Percentiles rank a stretch among this genome's conserved stretches.
Evolutionary conservation across 2,797 vertebrate species (phyloP).

Genomic region (Cirrhinus molitorella): DNA sequence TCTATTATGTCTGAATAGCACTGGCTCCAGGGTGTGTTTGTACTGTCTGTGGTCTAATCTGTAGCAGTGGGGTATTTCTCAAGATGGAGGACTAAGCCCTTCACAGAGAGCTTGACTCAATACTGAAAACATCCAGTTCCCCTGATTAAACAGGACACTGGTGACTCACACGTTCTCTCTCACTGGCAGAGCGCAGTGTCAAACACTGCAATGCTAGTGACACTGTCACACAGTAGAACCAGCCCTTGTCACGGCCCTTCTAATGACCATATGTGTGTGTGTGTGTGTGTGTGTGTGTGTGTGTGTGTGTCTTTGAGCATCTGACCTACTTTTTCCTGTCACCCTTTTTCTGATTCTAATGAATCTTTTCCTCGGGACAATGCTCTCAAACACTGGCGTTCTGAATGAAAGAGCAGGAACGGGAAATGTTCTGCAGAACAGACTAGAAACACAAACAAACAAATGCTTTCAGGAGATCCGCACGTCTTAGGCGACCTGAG

Average conservation of each 20-base stretch:
- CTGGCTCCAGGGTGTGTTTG: neutral
- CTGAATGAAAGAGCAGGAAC: conserved; percentile 42
- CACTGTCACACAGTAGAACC: conserved; percentile 46
- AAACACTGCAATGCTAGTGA: conserved; percentile 43
- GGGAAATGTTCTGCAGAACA: conserved; percentile 24
- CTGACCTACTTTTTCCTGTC: conserved; percentile 60
- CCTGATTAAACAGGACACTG: conserved; percentile 45
- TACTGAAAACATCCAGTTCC: conserved; percentile 48
- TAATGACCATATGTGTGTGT: conserved; percentile 36
- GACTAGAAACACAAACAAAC: conserved; percentile 41
- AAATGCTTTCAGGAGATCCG: conserved; percentile 13
- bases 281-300: conserved; percentile 7
- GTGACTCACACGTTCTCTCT: conserved; percentile 38
- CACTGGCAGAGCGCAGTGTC: conserved; percentile 25
- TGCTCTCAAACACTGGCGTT: conserved; percentile 34
- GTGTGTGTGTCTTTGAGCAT: conserved; percentile 41
- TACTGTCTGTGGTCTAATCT: conserved; percentile 27
- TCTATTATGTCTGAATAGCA: neutral
- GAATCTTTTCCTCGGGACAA: conserved; percentile 54
- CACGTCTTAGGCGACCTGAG: neutral
- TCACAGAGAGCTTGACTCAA: conserved; percentile 39
- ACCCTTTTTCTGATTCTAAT: conserved; percentile 59
- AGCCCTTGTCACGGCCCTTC: conserved; percentile 44
- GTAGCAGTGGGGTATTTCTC: conserved; percentile 38
- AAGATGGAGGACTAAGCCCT: conserved; percentile 48